These are phyloP conservation scores for Metopolophium dirhodum DNA, from an alignment of 1,140 invertebrate species.

Conservation along the genomic window DNA sequence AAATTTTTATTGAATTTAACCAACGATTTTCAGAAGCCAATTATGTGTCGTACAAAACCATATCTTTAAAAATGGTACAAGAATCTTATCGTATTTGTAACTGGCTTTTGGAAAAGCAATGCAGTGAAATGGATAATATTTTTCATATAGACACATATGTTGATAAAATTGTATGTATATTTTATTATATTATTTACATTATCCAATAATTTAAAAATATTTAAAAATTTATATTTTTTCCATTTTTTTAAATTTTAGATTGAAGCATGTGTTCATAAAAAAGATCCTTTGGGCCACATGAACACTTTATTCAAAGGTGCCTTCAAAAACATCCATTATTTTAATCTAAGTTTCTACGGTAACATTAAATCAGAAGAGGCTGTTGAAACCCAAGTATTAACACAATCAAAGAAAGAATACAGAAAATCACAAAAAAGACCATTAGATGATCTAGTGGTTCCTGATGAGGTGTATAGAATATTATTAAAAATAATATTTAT, in stretches of 20 bases:
- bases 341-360: conserved; percentile 4
- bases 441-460: conserved; percentile 21
- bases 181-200: background rate
- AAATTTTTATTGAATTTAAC: background rate
- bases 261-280: conserved; percentile 7
- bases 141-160: conserved; percentile 26
- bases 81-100: conserved; percentile 42
- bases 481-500: background rate
- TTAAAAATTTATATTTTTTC: background rate
- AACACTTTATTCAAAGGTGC: background rate
- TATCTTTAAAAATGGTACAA: conserved; percentile 10
- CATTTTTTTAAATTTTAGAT: background rate
- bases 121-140: conserved; percentile 35
- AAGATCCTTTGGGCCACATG: background rate
- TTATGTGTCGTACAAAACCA: background rate
- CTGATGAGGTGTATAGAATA: conserved; percentile 8
- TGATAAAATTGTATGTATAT: conserved; percentile 27
- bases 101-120: conserved; percentile 31
- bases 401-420: background rate
- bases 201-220: background rate
- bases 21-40: background rate
- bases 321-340: conserved; percentile 10
- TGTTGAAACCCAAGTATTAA: background rate
- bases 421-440: conserved; percentile 16
- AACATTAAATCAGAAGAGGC: background rate